Evolutionary conservation across 2,797 vertebrate genomes (phyloP).

Genomic region (Siniperca undulata): DNA sequence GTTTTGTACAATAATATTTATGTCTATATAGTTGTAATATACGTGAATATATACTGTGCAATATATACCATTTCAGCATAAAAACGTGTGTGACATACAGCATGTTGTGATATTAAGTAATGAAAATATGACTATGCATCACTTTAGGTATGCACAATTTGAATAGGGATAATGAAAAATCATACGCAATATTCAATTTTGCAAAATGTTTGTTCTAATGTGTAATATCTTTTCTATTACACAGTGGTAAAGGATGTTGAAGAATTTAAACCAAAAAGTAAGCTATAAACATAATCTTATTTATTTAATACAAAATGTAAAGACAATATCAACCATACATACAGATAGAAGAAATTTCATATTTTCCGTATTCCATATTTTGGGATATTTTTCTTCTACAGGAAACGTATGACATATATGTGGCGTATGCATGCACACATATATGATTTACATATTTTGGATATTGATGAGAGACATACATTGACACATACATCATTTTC

Average conservation of each 20-base stretch:
- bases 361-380: neutral
- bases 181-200: neutral
- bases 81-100: neutral
- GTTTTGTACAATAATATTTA: neutral
- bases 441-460: neutral
- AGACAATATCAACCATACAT: neutral
- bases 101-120: too few species aligned
- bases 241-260: neutral
- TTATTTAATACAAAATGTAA: neutral
- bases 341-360: neutral
- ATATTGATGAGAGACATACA: conserved; percentile 1
- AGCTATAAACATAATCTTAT: neutral
- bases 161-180: neutral
- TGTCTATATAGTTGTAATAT: too few species aligned
- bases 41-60: too few species aligned
- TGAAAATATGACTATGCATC: neutral
- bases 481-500: neutral
- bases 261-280: neutral
- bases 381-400: neutral
- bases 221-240: neutral
- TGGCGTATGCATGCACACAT: neutral
- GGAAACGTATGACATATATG: neutral
- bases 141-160: neutral
- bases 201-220: neutral
- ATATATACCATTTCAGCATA: too few species aligned